These are phyloP conservation scores for Sicus ferrugineus DNA, from an alignment of 2,888 invertebrate species.

Conservation along the genomic window DNA sequence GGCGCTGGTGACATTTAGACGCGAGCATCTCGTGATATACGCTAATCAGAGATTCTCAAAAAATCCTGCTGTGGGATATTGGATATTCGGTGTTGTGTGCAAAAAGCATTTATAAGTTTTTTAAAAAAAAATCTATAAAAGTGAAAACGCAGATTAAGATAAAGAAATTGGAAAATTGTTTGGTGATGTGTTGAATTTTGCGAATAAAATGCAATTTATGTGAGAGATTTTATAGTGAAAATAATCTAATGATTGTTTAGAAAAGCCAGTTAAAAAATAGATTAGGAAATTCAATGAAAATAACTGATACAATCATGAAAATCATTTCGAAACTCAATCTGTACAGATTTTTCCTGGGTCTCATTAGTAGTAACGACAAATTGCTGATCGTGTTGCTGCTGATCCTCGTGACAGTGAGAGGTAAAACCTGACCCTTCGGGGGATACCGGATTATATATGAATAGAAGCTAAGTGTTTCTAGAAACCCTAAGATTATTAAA, in stretches of 20 bases:
- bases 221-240: no score
- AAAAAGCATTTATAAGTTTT: not conserved
- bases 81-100: not conserved
- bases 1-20: constrained; percentile 55
- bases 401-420: constrained; percentile 54
- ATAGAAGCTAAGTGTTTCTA: no score
- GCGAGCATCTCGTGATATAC: constrained; percentile 34
- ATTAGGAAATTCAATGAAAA: no score
- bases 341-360: constrained; percentile 45
- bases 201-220: no score
- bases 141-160: no score
- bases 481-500: no score
- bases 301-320: constrained; percentile 30
- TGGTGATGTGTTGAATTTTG: no score
- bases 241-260: no score
- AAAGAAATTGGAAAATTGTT: no score
- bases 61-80: constrained; percentile 12
- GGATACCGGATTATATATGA: no score
- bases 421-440: no score
- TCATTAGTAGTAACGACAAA: constrained; percentile 54
- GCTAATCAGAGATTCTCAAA: not conserved
- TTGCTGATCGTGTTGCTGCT: constrained; percentile 57
- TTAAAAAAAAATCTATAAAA: not conserved
- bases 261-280: no score
- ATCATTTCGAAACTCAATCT: constrained; percentile 47